Base-by-base conservation (phyloP, 1,140 invertebrate genomes). In the Sycobia sp. region DNA sequence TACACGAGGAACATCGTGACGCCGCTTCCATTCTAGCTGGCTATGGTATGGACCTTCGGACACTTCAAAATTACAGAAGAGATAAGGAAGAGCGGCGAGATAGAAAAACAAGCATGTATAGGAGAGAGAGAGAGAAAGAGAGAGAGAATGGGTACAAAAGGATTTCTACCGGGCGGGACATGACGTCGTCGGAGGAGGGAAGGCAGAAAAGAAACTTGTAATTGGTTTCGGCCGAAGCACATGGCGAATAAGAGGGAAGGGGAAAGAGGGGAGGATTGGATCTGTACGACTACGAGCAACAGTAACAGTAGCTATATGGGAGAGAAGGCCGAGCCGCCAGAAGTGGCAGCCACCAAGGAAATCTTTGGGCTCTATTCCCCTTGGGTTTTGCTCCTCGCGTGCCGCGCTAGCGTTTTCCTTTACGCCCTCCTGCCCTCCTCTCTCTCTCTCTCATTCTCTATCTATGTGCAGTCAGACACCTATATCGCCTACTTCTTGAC, bases 321-420 rank as follows among this genome's bases (percentile, higher is more conserved):
- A 20, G 22, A 55, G 38, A 38, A 46, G 23, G 18, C 29, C 27
- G n/a, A 25, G 32, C 43, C 9, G 13, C 32, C 34, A 49, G 51
- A 62, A 62, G 60, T 62, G 60, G 46, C 54, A 63, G 62, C 36
- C 62, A 63, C 62, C 62, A 63, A 57, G 62, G 62, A 63, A 63
- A 63, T 63, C 62, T 63, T 34, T 57, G 23, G 53, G 36, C 62
- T 57, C 56, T 44, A 57, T 63, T 57, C 62, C 62, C 62, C 46
- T 20, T 51, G 62, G 54, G 46, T 63, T 57, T 63, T 56, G 57
- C 38, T 43, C 27, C 32, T 20, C 38, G 22, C 27, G 16, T 7
- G 18, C 27, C 23, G 13, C 20, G 23, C 46, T 9, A 16, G 25
- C 47, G 34, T 14, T 25, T 29, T 3, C 18, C 7, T n/a, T n/a